Conservation (phyloP, 1,140 invertebrate species). For the Drosophila sp. region DNA sequence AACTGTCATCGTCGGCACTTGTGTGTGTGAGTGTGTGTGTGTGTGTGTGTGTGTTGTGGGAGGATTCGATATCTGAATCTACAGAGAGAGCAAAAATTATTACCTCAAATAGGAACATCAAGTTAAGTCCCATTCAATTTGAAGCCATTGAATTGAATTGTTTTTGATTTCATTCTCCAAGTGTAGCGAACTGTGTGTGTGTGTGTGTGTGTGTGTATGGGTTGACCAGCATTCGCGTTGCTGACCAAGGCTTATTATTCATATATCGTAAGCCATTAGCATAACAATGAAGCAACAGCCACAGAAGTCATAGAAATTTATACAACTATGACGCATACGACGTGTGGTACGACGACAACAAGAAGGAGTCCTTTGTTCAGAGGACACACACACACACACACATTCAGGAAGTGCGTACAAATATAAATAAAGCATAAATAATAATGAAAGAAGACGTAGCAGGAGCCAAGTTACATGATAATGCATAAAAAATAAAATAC, state of each 20-base stretch:
- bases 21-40: constrained; percentile 27
- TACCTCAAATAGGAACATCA: background rate
- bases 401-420: constrained; percentile 72
- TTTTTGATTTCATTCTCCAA: background rate
- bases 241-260: constrained; percentile 66
- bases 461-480: constrained; percentile 65
- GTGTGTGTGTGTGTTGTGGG: background rate
- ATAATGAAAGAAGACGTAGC: constrained; percentile 75
- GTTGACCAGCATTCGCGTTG: constrained; percentile 30
- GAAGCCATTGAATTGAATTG: background rate
- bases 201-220: background rate
- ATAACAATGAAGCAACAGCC: constrained; percentile 70
- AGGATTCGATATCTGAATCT: background rate
- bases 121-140: background rate
- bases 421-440: constrained; percentile 82
- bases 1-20: constrained; percentile 46
- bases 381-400: constrained; percentile 23
- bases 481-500: constrained; percentile 81
- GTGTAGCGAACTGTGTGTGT: background rate
- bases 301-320: constrained; percentile 60
- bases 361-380: constrained; percentile 55
- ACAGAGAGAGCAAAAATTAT: constrained; percentile 5
- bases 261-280: constrained; percentile 80
- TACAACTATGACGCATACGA: constrained; percentile 66
- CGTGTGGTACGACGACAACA: constrained; percentile 37